Percentiles rank a stretch among this genome's conserved stretches.
Evolutionary conservation across 2,113 vertebrate genomes (phyloP).

Genomic region (Limanda limanda): DNA sequence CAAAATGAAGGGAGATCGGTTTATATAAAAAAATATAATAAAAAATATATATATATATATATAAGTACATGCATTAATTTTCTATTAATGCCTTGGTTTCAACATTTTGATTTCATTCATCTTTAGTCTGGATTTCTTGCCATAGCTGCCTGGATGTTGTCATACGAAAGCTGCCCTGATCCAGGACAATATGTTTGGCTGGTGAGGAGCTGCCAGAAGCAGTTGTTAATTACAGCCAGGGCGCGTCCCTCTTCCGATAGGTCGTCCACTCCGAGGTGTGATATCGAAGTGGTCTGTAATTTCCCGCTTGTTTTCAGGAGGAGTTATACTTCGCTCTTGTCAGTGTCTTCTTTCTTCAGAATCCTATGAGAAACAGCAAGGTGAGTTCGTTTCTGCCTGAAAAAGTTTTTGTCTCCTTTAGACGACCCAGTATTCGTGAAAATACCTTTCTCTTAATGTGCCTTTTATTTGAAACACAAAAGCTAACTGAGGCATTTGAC

Average conservation of each 20-base stretch:
- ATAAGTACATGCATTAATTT: background rate
- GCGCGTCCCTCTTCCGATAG: conserved; percentile 69
- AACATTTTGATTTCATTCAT: background rate
- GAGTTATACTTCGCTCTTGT: conserved; percentile 45
- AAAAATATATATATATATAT: no score
- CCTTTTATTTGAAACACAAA: no score
- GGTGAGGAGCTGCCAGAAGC: conserved; percentile 64
- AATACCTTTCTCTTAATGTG: no score
- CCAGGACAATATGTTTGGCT: conserved; percentile 55
- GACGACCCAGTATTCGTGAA: background rate
- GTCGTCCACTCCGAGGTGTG: conserved; percentile 67
- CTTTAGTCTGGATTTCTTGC: conserved; percentile 1
- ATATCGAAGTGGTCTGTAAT: conserved; percentile 68
- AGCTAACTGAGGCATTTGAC: background rate
- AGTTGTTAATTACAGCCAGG: conserved; percentile 71
- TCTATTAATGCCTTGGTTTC: background rate
- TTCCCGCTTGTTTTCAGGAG: conserved; percentile 66
- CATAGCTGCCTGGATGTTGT: conserved; percentile 28
- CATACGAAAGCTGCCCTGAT: conserved; percentile 46
- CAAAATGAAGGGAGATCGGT: no score
- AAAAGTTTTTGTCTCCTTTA: background rate
- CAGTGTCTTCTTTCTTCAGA: conserved; percentile 18
- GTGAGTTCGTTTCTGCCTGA: conserved; percentile 58
- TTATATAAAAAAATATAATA: no score
- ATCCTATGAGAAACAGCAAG: conserved; percentile 51